phyloP scores from a whole-genome alignment of 1,140 invertebrate species.

The Helicorthomorpha holstii region DNA sequence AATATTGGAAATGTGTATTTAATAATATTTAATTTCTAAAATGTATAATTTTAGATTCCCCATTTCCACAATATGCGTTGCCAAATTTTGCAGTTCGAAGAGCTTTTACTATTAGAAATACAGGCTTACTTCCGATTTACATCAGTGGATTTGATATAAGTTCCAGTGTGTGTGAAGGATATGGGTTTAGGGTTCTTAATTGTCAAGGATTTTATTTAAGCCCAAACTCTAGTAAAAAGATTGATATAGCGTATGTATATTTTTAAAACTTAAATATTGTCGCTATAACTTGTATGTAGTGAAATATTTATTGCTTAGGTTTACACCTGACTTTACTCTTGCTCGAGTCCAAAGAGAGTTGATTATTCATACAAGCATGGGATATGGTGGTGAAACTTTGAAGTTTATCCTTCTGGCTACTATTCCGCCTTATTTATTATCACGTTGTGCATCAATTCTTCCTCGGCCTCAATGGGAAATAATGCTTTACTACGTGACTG shows the following conservation, averaged over 20 bases:
- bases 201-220: conserved; percentile 60
- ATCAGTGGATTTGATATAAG: conserved; percentile 52
- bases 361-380: conserved; percentile 33
- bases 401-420: conserved; percentile 63
- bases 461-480: conserved; percentile 64
- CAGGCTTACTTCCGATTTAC: conserved; percentile 60
- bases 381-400: conserved; percentile 33
- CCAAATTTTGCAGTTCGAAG: conserved; percentile 61
- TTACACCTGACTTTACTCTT: conserved; percentile 82
- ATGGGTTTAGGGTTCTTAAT: conserved; percentile 68
- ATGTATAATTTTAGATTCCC: background rate
- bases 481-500: conserved; percentile 46
- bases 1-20: background rate
- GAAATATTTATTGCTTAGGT: conserved; percentile 28
- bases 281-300: background rate
- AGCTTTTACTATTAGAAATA: conserved; percentile 73
- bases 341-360: conserved; percentile 48
- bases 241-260: conserved; percentile 54
- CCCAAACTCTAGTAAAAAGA: conserved; percentile 67
- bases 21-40: background rate
- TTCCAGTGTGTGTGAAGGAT: conserved; percentile 57
- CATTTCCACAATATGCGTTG: conserved; percentile 11
- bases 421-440: conserved; percentile 55
- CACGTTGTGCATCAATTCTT: conserved; percentile 48
- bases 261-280: background rate